Percentiles rank a stretch among this genome's conserved stretches.
Conservation (phyloP, 2,113 vertebrate genomes). For the Myocastor coypus region DNA sequence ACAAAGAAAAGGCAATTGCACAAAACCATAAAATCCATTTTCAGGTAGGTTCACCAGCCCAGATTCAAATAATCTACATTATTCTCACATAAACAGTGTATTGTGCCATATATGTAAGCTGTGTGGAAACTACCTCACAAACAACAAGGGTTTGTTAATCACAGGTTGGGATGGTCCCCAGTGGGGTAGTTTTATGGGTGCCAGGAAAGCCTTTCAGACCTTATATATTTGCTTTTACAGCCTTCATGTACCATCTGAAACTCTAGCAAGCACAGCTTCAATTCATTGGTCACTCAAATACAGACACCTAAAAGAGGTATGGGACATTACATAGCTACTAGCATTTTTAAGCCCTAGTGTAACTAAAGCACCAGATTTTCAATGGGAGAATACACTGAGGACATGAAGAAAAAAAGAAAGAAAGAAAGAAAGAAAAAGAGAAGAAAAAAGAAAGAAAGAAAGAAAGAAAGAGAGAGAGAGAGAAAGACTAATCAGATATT, state of each 20-base stretch:
- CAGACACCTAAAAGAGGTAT: neutral
- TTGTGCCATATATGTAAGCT: conserved; percentile 16
- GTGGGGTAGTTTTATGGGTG: neutral
- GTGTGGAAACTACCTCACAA: neutral
- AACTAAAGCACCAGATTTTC: neutral
- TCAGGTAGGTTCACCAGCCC: conserved; percentile 80
- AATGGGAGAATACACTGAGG: neutral
- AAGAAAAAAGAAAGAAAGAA: no score
- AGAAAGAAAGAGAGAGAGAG: no score
- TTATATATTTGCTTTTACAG: neutral
- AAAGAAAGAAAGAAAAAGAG: no score
- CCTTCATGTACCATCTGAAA: neutral
- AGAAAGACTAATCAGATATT: neutral
- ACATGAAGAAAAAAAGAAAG: neutral
- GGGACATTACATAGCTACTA: neutral
- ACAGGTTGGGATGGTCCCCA: neutral
- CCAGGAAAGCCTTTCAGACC: neutral
- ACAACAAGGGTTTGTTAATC: conserved; percentile 45
- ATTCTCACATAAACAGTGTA: conserved; percentile 76
- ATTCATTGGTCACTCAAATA: neutral
- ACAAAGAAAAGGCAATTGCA: conserved; percentile 88
- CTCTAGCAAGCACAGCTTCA: neutral
- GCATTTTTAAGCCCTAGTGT: neutral
- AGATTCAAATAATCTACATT: conserved; percentile 77
- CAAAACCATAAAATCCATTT: conserved; percentile 84